Conservation (phyloP, 2,113 vertebrate genomes). For the Pimephales promelas region DNA sequence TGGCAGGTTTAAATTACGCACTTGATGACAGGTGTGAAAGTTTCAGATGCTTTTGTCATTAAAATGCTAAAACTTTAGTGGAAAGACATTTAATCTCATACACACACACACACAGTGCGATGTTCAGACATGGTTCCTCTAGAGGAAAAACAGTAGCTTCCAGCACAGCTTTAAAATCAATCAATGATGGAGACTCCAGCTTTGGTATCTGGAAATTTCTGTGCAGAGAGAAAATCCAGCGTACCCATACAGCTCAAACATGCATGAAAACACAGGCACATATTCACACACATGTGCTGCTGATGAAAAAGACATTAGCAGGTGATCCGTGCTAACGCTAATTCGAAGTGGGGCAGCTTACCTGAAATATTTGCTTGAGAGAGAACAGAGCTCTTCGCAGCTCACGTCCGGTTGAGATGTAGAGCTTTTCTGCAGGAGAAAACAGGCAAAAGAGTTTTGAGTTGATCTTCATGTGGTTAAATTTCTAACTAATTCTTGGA, state of each 20-base stretch:
- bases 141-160: slow-evolving; percentile 42
- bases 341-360: slow-evolving; percentile 63
- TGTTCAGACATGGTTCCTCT: slow-evolving; percentile 21
- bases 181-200: slow-evolving; percentile 36
- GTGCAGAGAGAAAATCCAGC: slow-evolving; percentile 13
- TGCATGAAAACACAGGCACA: background rate
- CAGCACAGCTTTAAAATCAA: slow-evolving; percentile 39
- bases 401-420: slow-evolving; percentile 92
- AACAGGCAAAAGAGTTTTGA: slow-evolving; percentile 26
- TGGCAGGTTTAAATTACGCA: slow-evolving; percentile 15
- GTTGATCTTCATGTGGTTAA: background rate
- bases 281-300: background rate
- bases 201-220: slow-evolving; percentile 27
- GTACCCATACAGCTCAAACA: slow-evolving; percentile 4
- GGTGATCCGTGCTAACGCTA: background rate
- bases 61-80: slow-evolving; percentile 19
- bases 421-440: slow-evolving; percentile 87
- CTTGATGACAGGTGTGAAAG: slow-evolving; percentile 30
- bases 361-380: slow-evolving; percentile 99
- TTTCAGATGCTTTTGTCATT: slow-evolving; percentile 33
- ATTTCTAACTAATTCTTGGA: background rate
- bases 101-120: background rate
- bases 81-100: slow-evolving; percentile 19
- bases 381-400: slow-evolving; percentile 96
- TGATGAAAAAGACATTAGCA: slow-evolving; percentile 23